Percentiles rank a stretch among this genome's conserved stretches.
phyloP scores from a whole-genome alignment of 2,113 vertebrate genomes.

The Pseudorectes ferrugineus region DNA sequence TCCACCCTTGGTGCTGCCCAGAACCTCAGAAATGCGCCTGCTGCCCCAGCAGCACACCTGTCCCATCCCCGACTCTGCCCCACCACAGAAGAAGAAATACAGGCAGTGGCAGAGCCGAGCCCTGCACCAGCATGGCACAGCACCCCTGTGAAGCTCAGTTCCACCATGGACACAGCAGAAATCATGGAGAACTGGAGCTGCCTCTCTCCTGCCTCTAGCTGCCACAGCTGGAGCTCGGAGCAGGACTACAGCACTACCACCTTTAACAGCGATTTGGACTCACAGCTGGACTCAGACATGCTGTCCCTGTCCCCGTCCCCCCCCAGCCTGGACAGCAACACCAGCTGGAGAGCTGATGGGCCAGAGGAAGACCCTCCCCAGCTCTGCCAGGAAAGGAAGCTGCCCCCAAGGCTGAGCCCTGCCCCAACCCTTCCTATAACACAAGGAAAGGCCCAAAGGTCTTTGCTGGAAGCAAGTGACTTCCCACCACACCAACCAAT shows the following conservation, averaged over 20 bases:
- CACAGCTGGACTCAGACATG: slow-evolving; percentile 6
- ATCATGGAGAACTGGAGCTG: background rate
- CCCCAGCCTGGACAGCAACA: slow-evolving; percentile 9
- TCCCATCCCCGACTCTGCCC: background rate
- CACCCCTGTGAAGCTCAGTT: background rate
- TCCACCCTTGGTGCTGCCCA: background rate
- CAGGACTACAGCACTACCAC: slow-evolving; percentile 25
- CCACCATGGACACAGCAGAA: background rate
- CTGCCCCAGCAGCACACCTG: background rate
- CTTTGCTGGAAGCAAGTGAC: background rate
- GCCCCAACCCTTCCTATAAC: background rate
- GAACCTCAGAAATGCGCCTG: background rate
- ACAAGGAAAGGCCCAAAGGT: background rate
- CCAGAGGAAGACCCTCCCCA: background rate
- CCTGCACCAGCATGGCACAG: background rate
- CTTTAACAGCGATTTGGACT: slow-evolving; percentile 57
- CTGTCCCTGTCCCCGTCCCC: background rate
- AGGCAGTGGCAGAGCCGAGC: background rate
- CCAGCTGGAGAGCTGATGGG: background rate
- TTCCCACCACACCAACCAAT: background rate
- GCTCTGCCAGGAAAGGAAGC: background rate
- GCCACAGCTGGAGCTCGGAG: background rate
- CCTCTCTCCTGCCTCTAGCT: background rate
- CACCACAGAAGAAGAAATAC: background rate
- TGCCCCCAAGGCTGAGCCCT: background rate